phyloP scores from a whole-genome alignment of 2,113 vertebrate genomes.

The Leucopsar rothschildi region DNA sequence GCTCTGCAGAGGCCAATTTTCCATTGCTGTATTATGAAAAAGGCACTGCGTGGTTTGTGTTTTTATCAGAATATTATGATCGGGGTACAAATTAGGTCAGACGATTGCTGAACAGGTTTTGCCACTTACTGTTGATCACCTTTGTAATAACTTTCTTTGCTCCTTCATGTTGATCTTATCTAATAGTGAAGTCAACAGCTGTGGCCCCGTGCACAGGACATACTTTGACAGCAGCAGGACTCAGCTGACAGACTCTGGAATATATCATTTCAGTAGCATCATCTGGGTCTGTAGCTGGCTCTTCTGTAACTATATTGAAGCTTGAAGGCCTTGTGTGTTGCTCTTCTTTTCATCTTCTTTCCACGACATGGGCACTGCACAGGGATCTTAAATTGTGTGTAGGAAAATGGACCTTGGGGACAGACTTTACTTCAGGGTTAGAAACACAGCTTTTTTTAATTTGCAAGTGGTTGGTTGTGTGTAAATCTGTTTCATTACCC shows the following conservation, averaged over 20 bases:
- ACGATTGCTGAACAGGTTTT: not conserved
- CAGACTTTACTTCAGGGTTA: not conserved
- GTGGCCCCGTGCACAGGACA: not conserved
- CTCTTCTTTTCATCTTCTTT: not conserved
- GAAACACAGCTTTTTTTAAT: not conserved
- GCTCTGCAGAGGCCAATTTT: not conserved
- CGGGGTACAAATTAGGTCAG: not conserved
- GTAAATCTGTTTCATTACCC: not conserved
- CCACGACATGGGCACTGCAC: not conserved
- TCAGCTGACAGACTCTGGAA: slow-evolving; percentile 32
- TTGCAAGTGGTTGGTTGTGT: not conserved
- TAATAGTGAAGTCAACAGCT: slow-evolving; percentile 1
- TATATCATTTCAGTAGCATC: not conserved
- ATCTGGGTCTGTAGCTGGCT: not conserved
- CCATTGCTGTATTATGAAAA: not conserved
- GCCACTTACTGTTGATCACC: not conserved
- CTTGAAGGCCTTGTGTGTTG: not conserved
- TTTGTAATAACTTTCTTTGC: slow-evolving; percentile 5
- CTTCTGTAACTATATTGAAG: not conserved
- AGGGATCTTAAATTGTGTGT: not conserved
- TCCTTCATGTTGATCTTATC: not conserved
- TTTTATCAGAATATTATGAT: not conserved
- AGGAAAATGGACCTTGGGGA: not conserved
- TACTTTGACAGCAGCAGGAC: slow-evolving; percentile 9
- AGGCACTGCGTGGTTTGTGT: not conserved